phyloP scores from a whole-genome alignment of 1,140 invertebrate genomes.

The Whitmania pigra region DNA sequence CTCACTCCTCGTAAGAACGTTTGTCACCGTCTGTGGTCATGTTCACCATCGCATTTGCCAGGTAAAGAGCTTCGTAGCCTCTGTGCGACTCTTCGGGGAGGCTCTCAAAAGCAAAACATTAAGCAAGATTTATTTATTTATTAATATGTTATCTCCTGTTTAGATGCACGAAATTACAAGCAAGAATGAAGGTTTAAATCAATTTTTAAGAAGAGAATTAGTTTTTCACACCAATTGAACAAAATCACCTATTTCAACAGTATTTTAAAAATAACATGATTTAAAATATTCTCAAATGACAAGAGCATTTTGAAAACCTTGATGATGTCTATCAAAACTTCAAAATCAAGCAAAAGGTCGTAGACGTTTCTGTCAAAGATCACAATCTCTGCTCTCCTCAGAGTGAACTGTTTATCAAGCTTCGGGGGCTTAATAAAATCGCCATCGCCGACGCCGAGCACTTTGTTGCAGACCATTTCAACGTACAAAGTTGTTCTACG shows the following conservation, averaged over 20 bases:
- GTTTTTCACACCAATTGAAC: too few relatives aligned
- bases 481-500: slow-evolving; percentile 38
- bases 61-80: slow-evolving; percentile 45
- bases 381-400: slow-evolving; percentile 41
- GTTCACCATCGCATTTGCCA: slow-evolving; percentile 47
- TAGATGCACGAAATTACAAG: too few relatives aligned
- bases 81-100: slow-evolving; percentile 26
- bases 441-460: slow-evolving; percentile 43
- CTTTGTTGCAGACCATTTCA: slow-evolving; percentile 47
- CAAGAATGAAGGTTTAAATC: too few relatives aligned
- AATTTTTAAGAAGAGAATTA: too few relatives aligned
- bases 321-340: slow-evolving; percentile 42
- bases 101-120: too few relatives aligned
- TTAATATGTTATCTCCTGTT: too few relatives aligned
- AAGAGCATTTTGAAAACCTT: slow-evolving; percentile 30
- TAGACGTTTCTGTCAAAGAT: slow-evolving; percentile 42
- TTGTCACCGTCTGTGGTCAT: slow-evolving; percentile 25
- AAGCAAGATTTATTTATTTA: too few relatives aligned
- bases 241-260: neutral
- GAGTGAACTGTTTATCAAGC: slow-evolving; percentile 36
- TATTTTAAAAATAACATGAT: neutral
- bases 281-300: neutral
- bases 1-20: slow-evolving; percentile 10
- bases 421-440: slow-evolving; percentile 42
- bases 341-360: slow-evolving; percentile 44